These are phyloP conservation scores for Ancistrus triradiatus DNA, from an alignment of 2,113 vertebrate genomes.

Conservation along the genomic window DNA sequence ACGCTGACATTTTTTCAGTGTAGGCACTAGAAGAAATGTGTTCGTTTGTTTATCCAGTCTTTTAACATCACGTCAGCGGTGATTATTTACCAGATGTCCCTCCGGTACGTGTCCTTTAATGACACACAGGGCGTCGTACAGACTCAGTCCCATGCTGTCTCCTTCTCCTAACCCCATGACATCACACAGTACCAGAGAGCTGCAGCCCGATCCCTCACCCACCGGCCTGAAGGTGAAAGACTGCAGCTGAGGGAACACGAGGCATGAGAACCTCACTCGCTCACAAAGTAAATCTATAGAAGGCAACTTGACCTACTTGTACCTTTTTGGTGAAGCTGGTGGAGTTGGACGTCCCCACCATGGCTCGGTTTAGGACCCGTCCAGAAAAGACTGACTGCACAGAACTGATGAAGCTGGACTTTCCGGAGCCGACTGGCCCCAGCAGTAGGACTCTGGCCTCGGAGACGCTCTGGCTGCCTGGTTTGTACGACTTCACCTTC, in stretches of 20 bases:
- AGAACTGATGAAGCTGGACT: conserved; percentile 73
- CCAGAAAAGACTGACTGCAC: conserved; percentile 66
- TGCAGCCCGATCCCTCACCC: conserved; percentile 14
- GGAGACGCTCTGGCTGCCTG: conserved; percentile 28
- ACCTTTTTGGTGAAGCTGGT: conserved; percentile 69
- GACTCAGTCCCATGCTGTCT: conserved; percentile 50
- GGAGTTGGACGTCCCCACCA: conserved; percentile 58
- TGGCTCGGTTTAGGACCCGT: conserved; percentile 64
- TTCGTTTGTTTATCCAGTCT: too few relatives aligned
- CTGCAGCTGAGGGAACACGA: conserved; percentile 52
- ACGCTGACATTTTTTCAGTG: too few relatives aligned
- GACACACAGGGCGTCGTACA: conserved; percentile 60
- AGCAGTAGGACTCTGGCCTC: conserved; percentile 62
- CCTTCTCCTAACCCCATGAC: conserved; percentile 56
- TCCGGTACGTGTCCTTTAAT: conserved; percentile 66
- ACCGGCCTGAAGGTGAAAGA: conserved; percentile 50
- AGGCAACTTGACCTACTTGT: conserved; percentile 8
- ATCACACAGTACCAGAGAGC: conserved; percentile 58
- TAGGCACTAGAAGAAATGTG: too few relatives aligned
- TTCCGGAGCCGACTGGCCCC: conserved; percentile 64
- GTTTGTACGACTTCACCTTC: conserved; percentile 53
- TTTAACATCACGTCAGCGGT: too few relatives aligned
- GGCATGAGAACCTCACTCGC: too few relatives aligned
- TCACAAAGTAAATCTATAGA: not conserved
- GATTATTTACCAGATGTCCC: conserved; percentile 56